Evolutionary conservation across 2,113 vertebrate species (phyloP).

Genomic region (Prinia subflava): DNA sequence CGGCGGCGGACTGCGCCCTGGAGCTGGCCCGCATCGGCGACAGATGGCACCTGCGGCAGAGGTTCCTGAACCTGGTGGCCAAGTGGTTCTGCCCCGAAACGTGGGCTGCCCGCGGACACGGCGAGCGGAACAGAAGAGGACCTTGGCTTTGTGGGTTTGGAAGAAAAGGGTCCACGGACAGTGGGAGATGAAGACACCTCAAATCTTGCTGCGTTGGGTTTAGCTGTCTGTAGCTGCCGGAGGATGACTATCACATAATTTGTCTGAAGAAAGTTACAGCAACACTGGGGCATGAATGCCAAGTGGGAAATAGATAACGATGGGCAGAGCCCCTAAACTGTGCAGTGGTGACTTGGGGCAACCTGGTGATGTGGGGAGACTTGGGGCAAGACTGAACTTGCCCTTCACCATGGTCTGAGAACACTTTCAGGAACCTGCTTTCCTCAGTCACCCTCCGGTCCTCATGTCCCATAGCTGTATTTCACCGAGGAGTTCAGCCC

Average conservation of each 20-base stretch:
- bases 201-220: neutral
- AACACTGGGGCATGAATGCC: neutral
- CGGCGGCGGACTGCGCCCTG: slow-evolving; percentile 37
- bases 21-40: slow-evolving; percentile 72
- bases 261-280: neutral
- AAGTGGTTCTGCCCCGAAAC: slow-evolving; percentile 56
- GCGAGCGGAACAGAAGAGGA: neutral
- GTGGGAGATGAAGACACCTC: neutral
- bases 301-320: neutral
- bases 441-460: neutral
- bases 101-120: neutral
- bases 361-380: neutral
- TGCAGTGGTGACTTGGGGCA: neutral
- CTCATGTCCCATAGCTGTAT: neutral
- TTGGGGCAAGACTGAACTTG: neutral
- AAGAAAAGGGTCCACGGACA: neutral
- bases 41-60: slow-evolving; percentile 65
- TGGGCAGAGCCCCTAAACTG: neutral
- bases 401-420: neutral
- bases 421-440: neutral
- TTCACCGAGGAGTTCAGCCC: fast-evolving
- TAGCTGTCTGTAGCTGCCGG: neutral
- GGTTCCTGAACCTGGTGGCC: slow-evolving; percentile 60
- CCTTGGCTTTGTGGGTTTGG: neutral
- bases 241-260: neutral